Conservation (phyloP, 1,140 invertebrate species). For the Pseudomyrmex dendroicus region DNA sequence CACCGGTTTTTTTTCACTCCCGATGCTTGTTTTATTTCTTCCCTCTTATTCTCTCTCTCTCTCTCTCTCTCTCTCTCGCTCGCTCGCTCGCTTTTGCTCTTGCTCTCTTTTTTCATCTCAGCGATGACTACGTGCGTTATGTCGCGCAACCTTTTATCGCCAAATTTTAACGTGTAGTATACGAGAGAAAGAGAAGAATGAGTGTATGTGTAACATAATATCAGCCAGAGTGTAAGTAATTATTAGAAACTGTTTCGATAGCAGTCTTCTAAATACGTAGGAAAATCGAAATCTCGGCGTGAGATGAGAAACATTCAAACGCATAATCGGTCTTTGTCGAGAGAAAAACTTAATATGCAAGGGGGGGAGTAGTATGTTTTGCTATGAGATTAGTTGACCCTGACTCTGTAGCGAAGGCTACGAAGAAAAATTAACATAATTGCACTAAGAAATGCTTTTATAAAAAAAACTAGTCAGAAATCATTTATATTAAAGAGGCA, state of each 20-base stretch:
- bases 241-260: not conserved
- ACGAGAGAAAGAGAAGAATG: not conserved
- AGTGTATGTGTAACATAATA: slow-evolving; percentile 4
- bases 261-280: not conserved
- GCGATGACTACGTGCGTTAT: slow-evolving; percentile 36
- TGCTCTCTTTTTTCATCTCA: slow-evolving; percentile 19
- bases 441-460: not conserved
- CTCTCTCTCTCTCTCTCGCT: too few species aligned
- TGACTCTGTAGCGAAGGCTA: slow-evolving; percentile 17
- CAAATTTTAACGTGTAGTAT: slow-evolving; percentile 28
- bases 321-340: not conserved
- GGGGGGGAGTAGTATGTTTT: not conserved
- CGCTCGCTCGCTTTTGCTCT: too few species aligned
- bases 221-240: slow-evolving; percentile 33
- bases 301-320: too few species aligned
- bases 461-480: slow-evolving; percentile 13
- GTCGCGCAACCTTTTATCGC: slow-evolving; percentile 43
- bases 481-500: not conserved
- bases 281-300: not conserved
- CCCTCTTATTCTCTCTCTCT: not conserved
- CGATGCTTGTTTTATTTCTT: slow-evolving; percentile 56
- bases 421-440: slow-evolving; percentile 22
- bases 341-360: slow-evolving; percentile 32
- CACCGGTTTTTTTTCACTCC: slow-evolving; percentile 48
- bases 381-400: slow-evolving; percentile 41